Evolutionary conservation across 2,797 vertebrate genomes (phyloP).

Genomic region (Muscicapa comitata): DNA sequence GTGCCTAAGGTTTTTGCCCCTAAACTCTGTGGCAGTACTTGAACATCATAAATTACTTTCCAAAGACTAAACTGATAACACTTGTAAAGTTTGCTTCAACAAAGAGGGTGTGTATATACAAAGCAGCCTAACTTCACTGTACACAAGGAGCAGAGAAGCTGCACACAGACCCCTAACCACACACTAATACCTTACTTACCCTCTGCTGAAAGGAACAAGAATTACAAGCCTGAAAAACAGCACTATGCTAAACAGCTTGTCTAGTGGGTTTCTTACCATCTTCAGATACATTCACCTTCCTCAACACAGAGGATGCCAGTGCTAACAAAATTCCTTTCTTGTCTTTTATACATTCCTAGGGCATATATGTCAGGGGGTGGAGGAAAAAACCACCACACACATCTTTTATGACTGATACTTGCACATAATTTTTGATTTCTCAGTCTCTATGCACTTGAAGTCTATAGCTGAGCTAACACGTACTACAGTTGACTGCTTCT

Average conservation of each 20-base stretch:
- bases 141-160: neutral
- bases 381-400: neutral
- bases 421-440: neutral
- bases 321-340: neutral
- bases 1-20: neutral
- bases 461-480: neutral
- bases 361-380: fast-evolving
- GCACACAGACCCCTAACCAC: neutral
- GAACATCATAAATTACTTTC: neutral
- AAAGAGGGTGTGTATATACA: neutral
- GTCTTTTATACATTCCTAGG: neutral
- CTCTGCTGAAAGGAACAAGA: neutral
- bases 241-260: neutral
- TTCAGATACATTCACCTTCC: neutral
- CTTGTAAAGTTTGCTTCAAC: neutral
- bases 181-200: neutral
- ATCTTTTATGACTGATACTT: neutral
- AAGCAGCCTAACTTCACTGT: neutral
- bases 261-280: neutral
- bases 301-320: neutral
- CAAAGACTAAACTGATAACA: neutral
- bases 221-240: neutral
- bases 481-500: neutral
- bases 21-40: neutral
- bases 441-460: neutral